Conservation (phyloP, 2,797 vertebrate genomes). For the Taenioides sp. region DNA sequence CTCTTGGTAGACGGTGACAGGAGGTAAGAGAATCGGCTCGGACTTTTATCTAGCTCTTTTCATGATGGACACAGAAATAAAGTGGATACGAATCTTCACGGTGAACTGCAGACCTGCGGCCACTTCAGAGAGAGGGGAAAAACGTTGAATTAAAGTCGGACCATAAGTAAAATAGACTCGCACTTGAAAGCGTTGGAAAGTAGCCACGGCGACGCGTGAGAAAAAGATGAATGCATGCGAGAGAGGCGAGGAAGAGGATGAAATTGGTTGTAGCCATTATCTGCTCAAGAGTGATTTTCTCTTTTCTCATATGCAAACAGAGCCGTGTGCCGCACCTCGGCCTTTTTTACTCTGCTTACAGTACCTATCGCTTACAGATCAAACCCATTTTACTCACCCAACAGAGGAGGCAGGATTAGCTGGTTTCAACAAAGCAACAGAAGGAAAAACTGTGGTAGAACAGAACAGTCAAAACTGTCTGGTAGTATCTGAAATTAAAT, state of each 20-base stretch:
- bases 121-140: constrained; percentile 57
- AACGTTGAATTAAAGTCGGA: constrained; percentile 70
- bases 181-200: constrained; percentile 64
- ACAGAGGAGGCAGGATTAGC: constrained; percentile 28
- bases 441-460: neutral
- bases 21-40: constrained; percentile 29
- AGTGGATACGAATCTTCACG: constrained; percentile 65
- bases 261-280: constrained; percentile 67
- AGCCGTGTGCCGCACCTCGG: constrained; percentile 45
- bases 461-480: no score
- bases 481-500: no score
- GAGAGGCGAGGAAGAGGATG: constrained; percentile 58
- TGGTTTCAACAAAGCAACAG: constrained; percentile 46
- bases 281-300: constrained; percentile 46
- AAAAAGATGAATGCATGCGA: constrained; percentile 57
- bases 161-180: constrained; percentile 74
- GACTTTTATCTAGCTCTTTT: constrained; percentile 48
- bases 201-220: constrained; percentile 54
- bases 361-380: constrained; percentile 58
- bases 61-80: constrained; percentile 67
- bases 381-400: constrained; percentile 58
- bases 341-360: constrained; percentile 57
- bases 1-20: constrained; percentile 26
- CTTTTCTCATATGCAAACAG: constrained; percentile 55
- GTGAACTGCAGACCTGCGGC: constrained; percentile 57